These are phyloP conservation scores for Andricus quercusramuli DNA, from an alignment of 2,888 invertebrate genomes.

Conservation along the genomic window DNA sequence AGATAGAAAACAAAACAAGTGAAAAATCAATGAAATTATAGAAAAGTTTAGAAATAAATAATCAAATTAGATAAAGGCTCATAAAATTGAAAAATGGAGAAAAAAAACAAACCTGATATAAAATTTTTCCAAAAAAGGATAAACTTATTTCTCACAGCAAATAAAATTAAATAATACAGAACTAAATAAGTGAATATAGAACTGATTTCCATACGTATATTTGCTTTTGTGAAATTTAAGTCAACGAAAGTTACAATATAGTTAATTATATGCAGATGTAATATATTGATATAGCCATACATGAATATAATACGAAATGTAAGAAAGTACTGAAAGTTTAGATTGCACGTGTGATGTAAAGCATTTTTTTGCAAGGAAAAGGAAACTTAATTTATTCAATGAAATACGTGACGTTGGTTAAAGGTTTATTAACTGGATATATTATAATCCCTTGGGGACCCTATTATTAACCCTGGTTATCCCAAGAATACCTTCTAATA, in stretches of 20 bases:
- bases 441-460: not conserved
- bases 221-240: not conserved
- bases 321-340: not conserved
- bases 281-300: not conserved
- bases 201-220: not conserved
- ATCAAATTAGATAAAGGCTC: too few relatives aligned
- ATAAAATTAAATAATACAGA: too few relatives aligned
- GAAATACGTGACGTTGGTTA: not conserved
- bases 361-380: not conserved
- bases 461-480: not conserved
- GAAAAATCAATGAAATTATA: too few relatives aligned
- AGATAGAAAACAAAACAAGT: too few relatives aligned
- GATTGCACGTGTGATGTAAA: too few relatives aligned
- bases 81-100: too few relatives aligned
- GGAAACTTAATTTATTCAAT: not conserved
- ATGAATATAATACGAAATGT: not conserved
- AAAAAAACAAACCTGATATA: too few relatives aligned
- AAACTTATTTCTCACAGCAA: too few relatives aligned
- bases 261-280: not conserved
- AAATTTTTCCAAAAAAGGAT: too few relatives aligned
- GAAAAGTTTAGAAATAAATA: too few relatives aligned
- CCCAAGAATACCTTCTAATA: too few relatives aligned
- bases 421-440: not conserved
- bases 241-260: not conserved
- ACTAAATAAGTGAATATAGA: not conserved